Conservation (phyloP, 2,113 vertebrate species). For the Mesocricetus auratus region DNA sequence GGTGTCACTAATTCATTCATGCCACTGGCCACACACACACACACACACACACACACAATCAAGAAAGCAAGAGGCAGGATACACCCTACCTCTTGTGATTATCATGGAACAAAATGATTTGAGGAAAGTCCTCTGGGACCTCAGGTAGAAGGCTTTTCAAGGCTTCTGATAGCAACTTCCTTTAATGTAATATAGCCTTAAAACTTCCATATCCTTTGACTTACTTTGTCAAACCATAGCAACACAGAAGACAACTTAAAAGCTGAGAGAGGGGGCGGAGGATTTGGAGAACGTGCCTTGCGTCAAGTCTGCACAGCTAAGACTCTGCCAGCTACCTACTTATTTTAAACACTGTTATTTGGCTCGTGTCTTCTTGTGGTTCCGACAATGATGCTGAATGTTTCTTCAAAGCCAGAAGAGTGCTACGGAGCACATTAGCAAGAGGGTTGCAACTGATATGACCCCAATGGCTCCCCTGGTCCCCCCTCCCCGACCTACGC, state of each 20-base stretch:
- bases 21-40: neutral
- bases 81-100: neutral
- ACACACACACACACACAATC: neutral
- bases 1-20: neutral
- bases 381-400: neutral
- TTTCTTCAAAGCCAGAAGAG: conserved; percentile 67
- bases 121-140: neutral
- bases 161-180: neutral
- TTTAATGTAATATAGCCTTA: neutral
- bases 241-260: neutral
- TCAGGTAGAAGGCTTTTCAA: neutral
- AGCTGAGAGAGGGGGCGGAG: neutral
- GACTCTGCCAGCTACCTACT: conserved; percentile 34
- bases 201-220: neutral
- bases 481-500: neutral
- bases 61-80: neutral
- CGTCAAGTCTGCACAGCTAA: conserved; percentile 39
- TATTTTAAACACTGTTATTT: conserved; percentile 76
- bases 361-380: conserved; percentile 56
- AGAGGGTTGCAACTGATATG: neutral
- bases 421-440: neutral
- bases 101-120: neutral
- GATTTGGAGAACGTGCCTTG: neutral
- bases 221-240: conserved; percentile 19
- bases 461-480: conserved; percentile 26